A percentile compares a stretch with the other conserved stretches of the same genome.
Evolutionary conservation across 1,140 invertebrate genomes (phyloP).

Genomic region (Panagrolaimus sp.): DNA sequence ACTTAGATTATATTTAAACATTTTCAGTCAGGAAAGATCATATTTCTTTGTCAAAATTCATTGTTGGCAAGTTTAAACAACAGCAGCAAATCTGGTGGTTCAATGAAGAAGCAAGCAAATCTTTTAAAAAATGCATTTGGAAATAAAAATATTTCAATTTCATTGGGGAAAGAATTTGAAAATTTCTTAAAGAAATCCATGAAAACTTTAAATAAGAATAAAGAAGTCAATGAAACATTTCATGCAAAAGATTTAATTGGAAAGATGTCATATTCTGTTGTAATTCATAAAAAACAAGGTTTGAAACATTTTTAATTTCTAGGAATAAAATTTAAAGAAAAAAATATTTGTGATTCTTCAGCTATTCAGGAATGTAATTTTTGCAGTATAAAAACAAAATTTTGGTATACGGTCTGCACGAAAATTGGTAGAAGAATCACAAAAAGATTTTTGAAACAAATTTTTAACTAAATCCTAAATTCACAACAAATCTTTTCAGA

Average conservation of each 20-base stretch:
- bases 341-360: too few relatives aligned
- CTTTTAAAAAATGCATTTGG: conserved; percentile 48
- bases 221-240: conserved; percentile 46
- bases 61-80: conserved; percentile 44
- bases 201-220: conserved; percentile 41
- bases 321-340: too few relatives aligned
- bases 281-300: conserved; percentile 46
- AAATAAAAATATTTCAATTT: conserved; percentile 25
- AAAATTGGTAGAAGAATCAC: too few relatives aligned
- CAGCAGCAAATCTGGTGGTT: conserved; percentile 31
- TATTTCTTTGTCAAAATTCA: conserved; percentile 51
- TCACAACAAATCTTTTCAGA: too few relatives aligned
- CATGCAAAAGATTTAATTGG: conserved; percentile 46
- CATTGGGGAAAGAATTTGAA: conserved; percentile 51
- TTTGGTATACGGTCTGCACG: too few relatives aligned
- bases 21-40: conserved; percentile 52
- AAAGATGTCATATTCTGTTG: conserved; percentile 46
- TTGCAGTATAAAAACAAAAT: too few relatives aligned
- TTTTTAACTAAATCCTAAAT: too few relatives aligned
- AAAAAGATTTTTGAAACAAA: too few relatives aligned
- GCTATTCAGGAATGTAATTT: too few relatives aligned
- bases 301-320: conserved; percentile 8
- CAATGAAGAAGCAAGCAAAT: conserved; percentile 34
- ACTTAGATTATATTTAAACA: too few relatives aligned
- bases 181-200: conserved; percentile 46